Evolutionary conservation across 2,888 invertebrate genomes (phyloP), one percentile per base, ranked within the genome.

Genomic region (Cryptophagus acutangulus): DNA sequence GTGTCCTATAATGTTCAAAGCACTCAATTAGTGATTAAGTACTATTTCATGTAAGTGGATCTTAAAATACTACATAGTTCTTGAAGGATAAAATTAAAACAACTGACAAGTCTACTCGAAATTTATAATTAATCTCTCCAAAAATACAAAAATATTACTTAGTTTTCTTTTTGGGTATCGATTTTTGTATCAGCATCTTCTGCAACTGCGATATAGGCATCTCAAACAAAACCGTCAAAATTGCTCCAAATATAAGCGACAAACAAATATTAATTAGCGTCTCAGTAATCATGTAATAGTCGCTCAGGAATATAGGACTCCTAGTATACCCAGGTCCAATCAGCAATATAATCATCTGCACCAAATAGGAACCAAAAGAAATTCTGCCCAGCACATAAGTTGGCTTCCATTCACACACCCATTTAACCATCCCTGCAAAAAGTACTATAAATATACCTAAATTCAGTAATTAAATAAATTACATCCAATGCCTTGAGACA

Each of bases 351-450:
- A 41, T 31, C 10, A 46, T 39, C 26, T 59, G 59, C 1, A 56
- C 33, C 3, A 58, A 40, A 38, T 47, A 54, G 3, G 56, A 51
- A 29, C 48, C 48, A 31, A 51, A 59, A 6, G 55, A 46, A 15
- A 59, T 33, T 29, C 53, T 49, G 12, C 57, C 58, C 1, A 54
- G 41, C 8, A 55, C 31, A 30, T 52, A 48, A n/a, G 44, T 30
- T 3, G 54, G 54, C 20, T 37, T 12, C 50, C 51, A 45, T 31
- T 47, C 44, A 5, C 42, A 35, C n/a, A 43, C 15, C 26, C 34
- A 33, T 13, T 38, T 38, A 6, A 20, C 25, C 1, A 47, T 17
- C 31, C 49, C 49, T 49, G 18, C 24, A 43, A 41, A 10, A 34
- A 20, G n/a, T 20, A 20, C n/a, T n/a, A 6, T 29, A 29, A 8